Evolutionary conservation across 2,797 vertebrate species (phyloP).

Genomic region (Mormyrus proboscirostris): DNA sequence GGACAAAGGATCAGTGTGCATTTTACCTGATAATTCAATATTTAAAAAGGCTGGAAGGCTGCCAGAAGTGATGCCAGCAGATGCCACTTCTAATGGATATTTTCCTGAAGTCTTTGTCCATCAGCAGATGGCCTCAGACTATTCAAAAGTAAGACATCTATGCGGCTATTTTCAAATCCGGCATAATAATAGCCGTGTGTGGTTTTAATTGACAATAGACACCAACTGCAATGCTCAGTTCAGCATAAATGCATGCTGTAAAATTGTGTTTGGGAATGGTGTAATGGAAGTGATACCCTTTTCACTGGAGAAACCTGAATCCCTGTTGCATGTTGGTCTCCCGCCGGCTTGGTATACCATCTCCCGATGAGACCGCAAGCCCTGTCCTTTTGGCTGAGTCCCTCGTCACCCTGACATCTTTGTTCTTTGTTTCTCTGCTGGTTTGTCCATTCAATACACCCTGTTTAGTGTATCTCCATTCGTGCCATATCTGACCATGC

Average conservation of each 20-base stretch:
- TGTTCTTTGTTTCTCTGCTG: slow-evolving; percentile 8
- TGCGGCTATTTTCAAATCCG: background rate
- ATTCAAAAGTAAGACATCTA: slow-evolving; percentile 15
- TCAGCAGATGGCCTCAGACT: slow-evolving; percentile 22
- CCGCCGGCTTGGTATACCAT: background rate
- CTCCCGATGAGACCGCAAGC: background rate
- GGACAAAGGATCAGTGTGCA: slow-evolving; percentile 11
- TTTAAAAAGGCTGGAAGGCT: slow-evolving; percentile 17
- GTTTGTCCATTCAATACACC: background rate
- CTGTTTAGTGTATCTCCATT: background rate
- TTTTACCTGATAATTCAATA: slow-evolving; percentile 21
- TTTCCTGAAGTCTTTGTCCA: slow-evolving; percentile 28
- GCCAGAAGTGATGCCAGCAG: slow-evolving; percentile 24
- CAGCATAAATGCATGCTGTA: slow-evolving; percentile 17
- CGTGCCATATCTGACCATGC: background rate
- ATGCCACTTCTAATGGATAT: slow-evolving; percentile 25
- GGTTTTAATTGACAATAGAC: slow-evolving; percentile 24
- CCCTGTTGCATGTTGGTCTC: slow-evolving; percentile 4
- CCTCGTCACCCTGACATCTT: background rate
- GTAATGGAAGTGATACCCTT: slow-evolving; percentile 19
- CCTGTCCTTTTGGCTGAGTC: background rate
- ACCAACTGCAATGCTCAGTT: background rate
- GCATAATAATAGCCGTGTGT: slow-evolving; percentile 12
- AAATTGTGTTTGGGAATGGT: slow-evolving; percentile 21
- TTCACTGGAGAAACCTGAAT: slow-evolving; percentile 17